Evolutionary conservation across 2,113 vertebrate species (phyloP), one percentile per base, ranked within the genome.

Genomic region (Dipodomys ordii): DNA sequence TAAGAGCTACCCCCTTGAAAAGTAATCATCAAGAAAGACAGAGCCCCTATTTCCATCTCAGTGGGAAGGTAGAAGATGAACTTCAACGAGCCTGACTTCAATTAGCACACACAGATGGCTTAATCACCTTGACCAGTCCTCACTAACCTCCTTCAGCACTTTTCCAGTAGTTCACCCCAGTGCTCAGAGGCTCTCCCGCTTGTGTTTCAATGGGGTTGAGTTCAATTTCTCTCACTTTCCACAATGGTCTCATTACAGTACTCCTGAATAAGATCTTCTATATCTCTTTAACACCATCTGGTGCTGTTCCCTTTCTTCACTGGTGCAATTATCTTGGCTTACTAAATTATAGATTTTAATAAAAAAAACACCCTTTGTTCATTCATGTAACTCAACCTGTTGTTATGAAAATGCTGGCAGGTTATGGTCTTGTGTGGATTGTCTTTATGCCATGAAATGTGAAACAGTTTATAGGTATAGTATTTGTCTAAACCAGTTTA

Each of bases 11-110:
- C 67, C 0, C 15, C 74, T 79, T 80, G 22, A 90, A 84, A 92
- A 86, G 49, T 25, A 60, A 92, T 88, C 89, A 73, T 16, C 20
- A 62, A 71, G 68, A 86, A 82, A 87, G 76, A 44, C 12, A 86
- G 71, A 25, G n/a, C 2, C 11, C 73, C n/a, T 16, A 4, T 39
- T 13, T 83, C 27, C 35, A 19, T 32, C 77, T 87, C 27, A 60
- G 5, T 65, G 72, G 32, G 46, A 64, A 16, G 20, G 28, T 16
- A 53, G 73, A 27, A 77, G 19, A 2, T 32, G 57, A 67, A 35
- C 12, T 39, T 89, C 53, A 60, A 64, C 27, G 30, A 65, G 27
- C 2, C 15, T 57, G 15, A 78, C 12, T 64, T 87, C 57, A 87
- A 49, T 82, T 67, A 87, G 64, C 73, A 87, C 79, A 87, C 20